These are phyloP conservation scores for Brachyrhaphis roseni DNA, from an alignment of 2,797 vertebrate species.

Conservation along the genomic window DNA sequence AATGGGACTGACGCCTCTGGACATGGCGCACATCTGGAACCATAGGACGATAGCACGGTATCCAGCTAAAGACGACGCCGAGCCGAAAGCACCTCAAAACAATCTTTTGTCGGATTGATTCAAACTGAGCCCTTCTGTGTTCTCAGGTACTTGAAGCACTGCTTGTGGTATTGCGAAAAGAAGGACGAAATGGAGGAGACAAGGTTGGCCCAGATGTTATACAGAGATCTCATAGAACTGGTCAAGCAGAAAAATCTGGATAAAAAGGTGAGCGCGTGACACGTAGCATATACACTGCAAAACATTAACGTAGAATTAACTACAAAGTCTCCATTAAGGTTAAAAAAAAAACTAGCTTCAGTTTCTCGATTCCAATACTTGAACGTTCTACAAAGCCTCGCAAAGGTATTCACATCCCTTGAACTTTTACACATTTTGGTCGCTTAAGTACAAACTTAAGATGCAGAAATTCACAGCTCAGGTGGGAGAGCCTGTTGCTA, in stretches of 20 bases:
- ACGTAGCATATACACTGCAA: background rate
- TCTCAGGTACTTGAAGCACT: constrained; percentile 59
- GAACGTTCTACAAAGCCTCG: background rate
- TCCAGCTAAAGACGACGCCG: background rate
- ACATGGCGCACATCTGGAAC: constrained; percentile 67
- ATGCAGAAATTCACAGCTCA: background rate
- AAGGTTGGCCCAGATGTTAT: constrained; percentile 31
- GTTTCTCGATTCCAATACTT: background rate
- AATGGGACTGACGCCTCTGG: constrained; percentile 68
- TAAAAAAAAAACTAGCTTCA: background rate
- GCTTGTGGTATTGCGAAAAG: constrained; percentile 57
- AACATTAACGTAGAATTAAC: background rate
- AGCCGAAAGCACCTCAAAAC: background rate
- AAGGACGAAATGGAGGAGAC: constrained; percentile 53
- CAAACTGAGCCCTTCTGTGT: background rate
- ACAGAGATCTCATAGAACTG: constrained; percentile 48
- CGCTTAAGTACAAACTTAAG: background rate
- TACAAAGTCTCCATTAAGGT: background rate
- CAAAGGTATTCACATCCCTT: background rate
- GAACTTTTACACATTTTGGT: background rate
- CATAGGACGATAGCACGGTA: constrained; percentile 69
- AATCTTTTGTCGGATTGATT: background rate
- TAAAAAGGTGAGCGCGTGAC: constrained; percentile 34
- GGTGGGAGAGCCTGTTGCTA: background rate
- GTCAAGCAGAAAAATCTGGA: constrained; percentile 13